Evolutionary conservation across 1,140 invertebrate genomes (phyloP), one percentile per base, ranked within the genome.

Genomic region (Xylocopa sonorina): DNA sequence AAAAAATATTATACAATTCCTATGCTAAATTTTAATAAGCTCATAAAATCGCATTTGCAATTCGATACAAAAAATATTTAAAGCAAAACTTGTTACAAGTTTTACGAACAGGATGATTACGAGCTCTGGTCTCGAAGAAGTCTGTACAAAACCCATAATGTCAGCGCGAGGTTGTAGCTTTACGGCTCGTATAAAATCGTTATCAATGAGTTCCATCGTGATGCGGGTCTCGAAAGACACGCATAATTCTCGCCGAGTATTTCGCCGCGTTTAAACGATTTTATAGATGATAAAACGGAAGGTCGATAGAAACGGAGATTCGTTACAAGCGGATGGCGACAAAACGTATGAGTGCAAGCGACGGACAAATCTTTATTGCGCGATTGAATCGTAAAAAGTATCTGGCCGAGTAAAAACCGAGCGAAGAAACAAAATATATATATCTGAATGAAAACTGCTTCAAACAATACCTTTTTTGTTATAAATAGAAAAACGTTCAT

Each of bases 321-420:
- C 69, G 3, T 48, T 41, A 34, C 55, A 29, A 18, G 18, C 32
- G 27, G 32, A 21, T 18, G 3, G 50, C 24, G 24, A 73, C 57
- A 48, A 73, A 48, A 32, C 29, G 38, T 12, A 18, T 10, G 6
- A 2, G 21, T 29, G 41, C 27, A 48, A 16, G 53, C 51, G 60
- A n/a, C 27, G 41, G 14, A 24, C 43, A 29, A 50, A 69, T 14
- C 72, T 82, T 83, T 67, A 81, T n/a, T 32, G 29, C 14, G 9
- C 48, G 29, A 82, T 83, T 78, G 73, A 78, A 71, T 27, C 34
- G 63, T 78, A n/a, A 43, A 57, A 55, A 60, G 48, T 58, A 46
- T 57, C 27, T 60, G 6, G 4, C 18, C 60, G 32, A n/a, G 62
- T 72, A 68, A 60, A 48, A 68, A 41, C 32, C 21, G 57, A 69